These are phyloP conservation scores for Scolanthus callimorphus DNA, from an alignment of 92 coral and sea anemone species.

Conservation along the genomic window DNA sequence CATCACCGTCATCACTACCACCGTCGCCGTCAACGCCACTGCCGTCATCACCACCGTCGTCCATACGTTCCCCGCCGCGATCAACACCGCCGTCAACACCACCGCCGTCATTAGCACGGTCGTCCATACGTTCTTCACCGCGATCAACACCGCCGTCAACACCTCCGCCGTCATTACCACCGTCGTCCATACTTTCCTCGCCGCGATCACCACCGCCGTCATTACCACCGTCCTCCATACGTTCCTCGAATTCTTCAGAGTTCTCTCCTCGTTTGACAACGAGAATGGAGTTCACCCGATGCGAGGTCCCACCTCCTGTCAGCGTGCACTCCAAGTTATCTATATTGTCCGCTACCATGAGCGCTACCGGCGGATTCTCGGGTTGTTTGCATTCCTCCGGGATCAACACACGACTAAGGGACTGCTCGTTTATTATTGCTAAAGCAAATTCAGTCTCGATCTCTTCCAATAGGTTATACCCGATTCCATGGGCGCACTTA, in stretches of 20 bases:
- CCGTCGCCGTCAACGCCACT: too few species aligned
- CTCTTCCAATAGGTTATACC: constrained; percentile 45
- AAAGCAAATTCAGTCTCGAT: constrained; percentile 38
- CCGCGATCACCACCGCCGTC: constrained; percentile 20
- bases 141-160: too few species aligned
- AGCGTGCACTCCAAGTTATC: constrained; percentile 61
- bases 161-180: too few species aligned
- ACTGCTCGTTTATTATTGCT: constrained; percentile 30
- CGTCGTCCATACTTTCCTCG: too few species aligned
- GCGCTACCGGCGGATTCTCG: constrained; percentile 28
- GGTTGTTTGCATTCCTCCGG: constrained; percentile 21
- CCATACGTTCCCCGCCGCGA: too few species aligned
- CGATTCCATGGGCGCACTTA: constrained; percentile 49
- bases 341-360: constrained; percentile 33
- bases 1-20: too few species aligned
- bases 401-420: constrained; percentile 38
- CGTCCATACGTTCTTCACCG: too few species aligned
- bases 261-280: constrained; percentile 13
- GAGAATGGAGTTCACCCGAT: constrained; percentile 55
- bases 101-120: too few species aligned
- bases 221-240: neutral
- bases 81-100: too few species aligned
- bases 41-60: too few species aligned
- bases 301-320: constrained; percentile 65
- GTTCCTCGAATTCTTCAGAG: neutral